Evolutionary conservation across 2,797 vertebrate species (phyloP).

Genomic region (Xenentodon cancila): DNA sequence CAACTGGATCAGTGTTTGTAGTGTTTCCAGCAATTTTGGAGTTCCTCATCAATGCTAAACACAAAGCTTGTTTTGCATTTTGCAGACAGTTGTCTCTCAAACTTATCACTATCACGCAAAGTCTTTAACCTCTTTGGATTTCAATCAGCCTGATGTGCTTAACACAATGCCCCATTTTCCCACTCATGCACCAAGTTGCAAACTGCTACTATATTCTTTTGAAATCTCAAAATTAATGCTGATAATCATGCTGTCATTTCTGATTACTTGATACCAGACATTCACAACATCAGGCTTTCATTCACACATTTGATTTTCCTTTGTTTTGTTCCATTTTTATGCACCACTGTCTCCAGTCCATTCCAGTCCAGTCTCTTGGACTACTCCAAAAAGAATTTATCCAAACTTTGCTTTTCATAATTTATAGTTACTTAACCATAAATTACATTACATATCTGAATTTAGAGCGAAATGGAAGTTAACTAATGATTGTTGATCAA

Average conservation of each 20-base stretch:
- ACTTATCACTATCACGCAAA: constrained; percentile 13
- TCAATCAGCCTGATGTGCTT: constrained; percentile 10
- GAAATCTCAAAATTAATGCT: constrained; percentile 33
- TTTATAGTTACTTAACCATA: too few relatives aligned
- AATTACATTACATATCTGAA: too few relatives aligned
- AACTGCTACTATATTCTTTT: neutral
- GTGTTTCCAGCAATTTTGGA: constrained; percentile 16
- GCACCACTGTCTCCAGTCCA: too few relatives aligned
- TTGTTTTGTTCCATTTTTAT: too few relatives aligned
- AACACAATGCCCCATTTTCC: constrained; percentile 20
- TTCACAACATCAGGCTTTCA: too few relatives aligned
- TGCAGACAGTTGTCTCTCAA: neutral
- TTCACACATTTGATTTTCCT: too few relatives aligned
- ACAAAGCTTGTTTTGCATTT: constrained; percentile 5
- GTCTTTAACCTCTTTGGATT: constrained; percentile 12
- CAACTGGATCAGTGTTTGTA: constrained; percentile 2
- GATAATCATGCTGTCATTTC: neutral
- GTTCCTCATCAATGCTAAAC: neutral
- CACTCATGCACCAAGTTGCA: neutral
- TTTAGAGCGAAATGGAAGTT: too few relatives aligned
- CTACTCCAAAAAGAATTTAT: too few relatives aligned
- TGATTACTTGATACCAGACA: too few relatives aligned
- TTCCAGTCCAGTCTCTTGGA: too few relatives aligned
- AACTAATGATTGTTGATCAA: too few relatives aligned
- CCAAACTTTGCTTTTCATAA: too few relatives aligned